These are phyloP conservation scores for Hermatobates lingyangjiaoensis DNA, from an alignment of 1,140 invertebrate genomes.

Conservation along the genomic window DNA sequence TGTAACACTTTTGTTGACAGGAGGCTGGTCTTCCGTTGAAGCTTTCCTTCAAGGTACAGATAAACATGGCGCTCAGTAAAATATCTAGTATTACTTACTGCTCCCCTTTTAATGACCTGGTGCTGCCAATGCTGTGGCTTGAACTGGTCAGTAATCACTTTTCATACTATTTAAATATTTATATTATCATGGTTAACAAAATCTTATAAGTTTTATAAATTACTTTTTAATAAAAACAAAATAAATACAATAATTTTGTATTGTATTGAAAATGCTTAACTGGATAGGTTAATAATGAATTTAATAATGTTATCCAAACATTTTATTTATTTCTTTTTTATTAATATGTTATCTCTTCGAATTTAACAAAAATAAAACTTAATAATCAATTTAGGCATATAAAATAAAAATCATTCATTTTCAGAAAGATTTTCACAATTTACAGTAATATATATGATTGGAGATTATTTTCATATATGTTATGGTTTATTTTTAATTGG, in stretches of 20 bases:
- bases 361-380: too few relatives aligned
- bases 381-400: too few relatives aligned
- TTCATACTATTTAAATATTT: neutral
- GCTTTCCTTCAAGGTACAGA: constrained; percentile 55
- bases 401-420: too few relatives aligned
- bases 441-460: too few relatives aligned
- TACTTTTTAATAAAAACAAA: neutral
- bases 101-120: constrained; percentile 40
- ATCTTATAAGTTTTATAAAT: neutral
- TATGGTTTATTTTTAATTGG: too few relatives aligned
- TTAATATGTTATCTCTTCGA: too few relatives aligned
- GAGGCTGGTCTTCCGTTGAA: constrained; percentile 54
- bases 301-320: neutral
- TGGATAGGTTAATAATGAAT: neutral
- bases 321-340: neutral
- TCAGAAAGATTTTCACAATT: too few relatives aligned
- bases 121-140: constrained; percentile 58
- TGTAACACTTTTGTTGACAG: constrained; percentile 22
- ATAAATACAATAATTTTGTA: neutral
- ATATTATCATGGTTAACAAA: neutral
- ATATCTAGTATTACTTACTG: constrained; percentile 37
- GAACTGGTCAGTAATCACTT: constrained; percentile 63
- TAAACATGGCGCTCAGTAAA: constrained; percentile 58
- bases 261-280: neutral
- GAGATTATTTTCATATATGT: too few relatives aligned